A percentile compares a stretch with the other conserved stretches of the same genome.
These are phyloP conservation scores for Sarcophilus harrisii DNA, from an alignment of 2,797 vertebrate genomes.

Conservation along the genomic window DNA sequence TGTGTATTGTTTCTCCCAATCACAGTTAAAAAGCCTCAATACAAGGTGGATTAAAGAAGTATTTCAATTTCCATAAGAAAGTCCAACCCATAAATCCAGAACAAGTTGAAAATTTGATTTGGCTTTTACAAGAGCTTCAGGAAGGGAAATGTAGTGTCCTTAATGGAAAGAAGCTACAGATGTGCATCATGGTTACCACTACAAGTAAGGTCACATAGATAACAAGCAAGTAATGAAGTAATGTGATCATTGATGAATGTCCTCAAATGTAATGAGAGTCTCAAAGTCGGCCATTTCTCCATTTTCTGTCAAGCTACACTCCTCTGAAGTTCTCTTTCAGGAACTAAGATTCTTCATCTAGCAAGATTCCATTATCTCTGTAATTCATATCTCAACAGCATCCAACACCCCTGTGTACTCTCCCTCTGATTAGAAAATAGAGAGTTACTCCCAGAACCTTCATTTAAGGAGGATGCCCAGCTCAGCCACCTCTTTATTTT, in stretches of 20 bases:
- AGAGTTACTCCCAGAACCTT: not conserved
- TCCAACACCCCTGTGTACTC: not conserved
- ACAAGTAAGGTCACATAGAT: not conserved
- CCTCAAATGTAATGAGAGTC: not conserved
- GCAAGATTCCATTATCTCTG: not conserved
- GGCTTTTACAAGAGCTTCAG: conserved; percentile 70
- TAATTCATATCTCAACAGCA: not conserved
- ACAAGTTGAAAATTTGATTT: conserved; percentile 39
- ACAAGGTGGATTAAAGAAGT: conserved; percentile 47
- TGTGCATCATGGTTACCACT: conserved; percentile 48
- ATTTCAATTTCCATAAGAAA: conserved; percentile 61
- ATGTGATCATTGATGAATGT: conserved; percentile 46
- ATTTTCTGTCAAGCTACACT: not conserved
- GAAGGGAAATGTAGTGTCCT: conserved; percentile 63
- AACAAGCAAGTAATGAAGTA: not conserved
- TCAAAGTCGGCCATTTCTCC: not conserved
- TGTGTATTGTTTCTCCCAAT: conserved; percentile 44
- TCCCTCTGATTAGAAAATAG: not conserved
- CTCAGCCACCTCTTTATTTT: not conserved
- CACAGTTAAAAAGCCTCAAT: conserved; percentile 53
- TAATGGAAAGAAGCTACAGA: conserved; percentile 62
- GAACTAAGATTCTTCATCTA: not conserved
- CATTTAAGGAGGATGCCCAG: not conserved
- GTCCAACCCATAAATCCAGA: conserved; percentile 44
- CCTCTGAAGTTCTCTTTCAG: not conserved